These are phyloP conservation scores for Lamprotornis superbus DNA, from an alignment of 2,113 vertebrate species.

Conservation along the genomic window DNA sequence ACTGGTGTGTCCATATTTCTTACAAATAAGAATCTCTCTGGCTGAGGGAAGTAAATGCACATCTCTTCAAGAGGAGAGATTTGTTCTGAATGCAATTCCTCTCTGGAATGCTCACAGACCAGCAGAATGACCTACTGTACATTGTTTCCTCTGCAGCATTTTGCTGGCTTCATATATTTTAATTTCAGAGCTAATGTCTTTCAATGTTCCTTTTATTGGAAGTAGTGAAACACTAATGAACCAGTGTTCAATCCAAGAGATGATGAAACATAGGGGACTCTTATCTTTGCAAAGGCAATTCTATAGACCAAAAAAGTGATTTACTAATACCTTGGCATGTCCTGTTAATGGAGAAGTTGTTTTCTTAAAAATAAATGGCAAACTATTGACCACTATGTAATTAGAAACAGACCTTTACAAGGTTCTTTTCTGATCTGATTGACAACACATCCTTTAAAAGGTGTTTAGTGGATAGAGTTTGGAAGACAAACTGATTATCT, in stretches of 20 bases:
- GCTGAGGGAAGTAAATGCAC: not conserved
- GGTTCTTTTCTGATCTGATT: not conserved
- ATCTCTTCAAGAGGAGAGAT: not conserved
- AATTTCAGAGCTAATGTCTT: constrained; percentile 42
- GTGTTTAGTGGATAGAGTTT: not conserved
- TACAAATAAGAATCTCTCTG: constrained; percentile 20
- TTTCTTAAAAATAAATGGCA: not conserved
- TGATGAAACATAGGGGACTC: not conserved
- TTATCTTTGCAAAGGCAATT: not conserved
- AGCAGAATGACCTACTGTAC: not conserved
- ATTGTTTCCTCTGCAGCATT: not conserved
- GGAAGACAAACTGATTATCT: not conserved
- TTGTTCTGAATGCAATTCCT: constrained; percentile 4
- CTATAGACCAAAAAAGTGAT: not conserved
- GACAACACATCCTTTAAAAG: not conserved
- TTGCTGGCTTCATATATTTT: constrained; percentile 25
- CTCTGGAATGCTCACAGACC: not conserved
- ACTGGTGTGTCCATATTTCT: constrained; percentile 24
- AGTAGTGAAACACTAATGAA: constrained; percentile 1
- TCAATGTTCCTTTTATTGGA: constrained; percentile 28
- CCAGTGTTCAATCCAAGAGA: not conserved
- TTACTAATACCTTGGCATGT: not conserved
- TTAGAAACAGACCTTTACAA: not conserved
- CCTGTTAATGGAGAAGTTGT: not conserved
- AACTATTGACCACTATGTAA: not conserved